phyloP scores from a whole-genome alignment of 1,140 invertebrate species.

The Aphaenogaster rudis region DNA sequence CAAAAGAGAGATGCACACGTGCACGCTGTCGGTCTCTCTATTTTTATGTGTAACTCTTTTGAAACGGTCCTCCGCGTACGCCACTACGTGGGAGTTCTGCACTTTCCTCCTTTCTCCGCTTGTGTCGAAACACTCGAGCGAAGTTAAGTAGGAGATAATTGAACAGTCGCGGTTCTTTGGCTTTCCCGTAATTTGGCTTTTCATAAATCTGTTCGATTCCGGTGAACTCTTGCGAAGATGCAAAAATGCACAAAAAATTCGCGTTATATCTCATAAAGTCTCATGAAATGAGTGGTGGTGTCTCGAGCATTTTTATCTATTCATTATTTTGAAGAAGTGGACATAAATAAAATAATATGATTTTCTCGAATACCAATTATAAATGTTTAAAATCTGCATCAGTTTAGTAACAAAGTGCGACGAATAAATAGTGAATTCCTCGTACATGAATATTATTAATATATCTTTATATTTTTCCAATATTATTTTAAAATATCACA shows the following conservation, averaged over 20 bases:
- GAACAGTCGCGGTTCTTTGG: not conserved
- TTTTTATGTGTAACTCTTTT: slow-evolving; percentile 71
- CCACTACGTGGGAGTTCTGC: slow-evolving; percentile 64
- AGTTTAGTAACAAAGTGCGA: not conserved
- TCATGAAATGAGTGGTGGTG: not conserved
- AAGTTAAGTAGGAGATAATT: slow-evolving; percentile 19
- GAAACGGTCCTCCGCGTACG: slow-evolving; percentile 59
- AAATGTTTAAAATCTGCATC: not conserved
- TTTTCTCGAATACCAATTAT: not conserved
- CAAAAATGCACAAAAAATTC: not conserved
- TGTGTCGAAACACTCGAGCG: not conserved
- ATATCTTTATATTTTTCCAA: not conserved
- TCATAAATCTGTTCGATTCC: not conserved
- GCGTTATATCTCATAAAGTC: too few relatives aligned
- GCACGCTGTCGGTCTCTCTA: slow-evolving; percentile 65
- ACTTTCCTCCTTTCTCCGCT: slow-evolving; percentile 24
- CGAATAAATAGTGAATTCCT: not conserved
- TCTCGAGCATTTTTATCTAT: not conserved
- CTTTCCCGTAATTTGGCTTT: not conserved
- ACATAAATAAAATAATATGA: not conserved
- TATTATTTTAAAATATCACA: not conserved
- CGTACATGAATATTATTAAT: too few relatives aligned
- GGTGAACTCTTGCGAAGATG: not conserved
- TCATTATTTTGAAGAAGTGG: not conserved
- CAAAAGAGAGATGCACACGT: slow-evolving; percentile 56